phyloP scores from a whole-genome alignment of 2,113 vertebrate genomes.

The Nestor notabilis region DNA sequence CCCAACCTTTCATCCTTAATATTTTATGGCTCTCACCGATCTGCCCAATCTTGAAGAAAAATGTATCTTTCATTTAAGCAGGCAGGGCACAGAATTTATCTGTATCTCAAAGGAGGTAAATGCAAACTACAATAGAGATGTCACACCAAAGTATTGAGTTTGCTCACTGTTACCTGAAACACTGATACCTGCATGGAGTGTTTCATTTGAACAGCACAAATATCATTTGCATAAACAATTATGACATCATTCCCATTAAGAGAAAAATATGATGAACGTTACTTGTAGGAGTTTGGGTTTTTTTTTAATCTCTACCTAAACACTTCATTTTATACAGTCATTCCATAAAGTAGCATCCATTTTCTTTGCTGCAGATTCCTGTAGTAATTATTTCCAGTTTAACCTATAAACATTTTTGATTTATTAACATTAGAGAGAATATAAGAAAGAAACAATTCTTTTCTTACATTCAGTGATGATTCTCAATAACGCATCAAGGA shows the following conservation, averaged over 20 bases:
- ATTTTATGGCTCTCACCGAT: constrained; percentile 80
- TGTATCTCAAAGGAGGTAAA: constrained; percentile 31
- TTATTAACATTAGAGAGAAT: background rate
- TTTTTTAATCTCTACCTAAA: background rate
- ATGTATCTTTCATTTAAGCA: constrained; percentile 81
- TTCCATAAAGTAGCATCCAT: background rate
- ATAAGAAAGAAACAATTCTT: background rate
- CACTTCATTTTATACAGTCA: background rate
- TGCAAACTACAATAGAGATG: constrained; percentile 21
- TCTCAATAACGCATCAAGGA: background rate
- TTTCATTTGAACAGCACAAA: background rate
- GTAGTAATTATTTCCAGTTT: background rate
- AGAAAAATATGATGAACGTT: background rate
- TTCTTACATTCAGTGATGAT: background rate
- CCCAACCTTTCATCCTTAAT: constrained; percentile 80
- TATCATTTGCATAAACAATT: background rate
- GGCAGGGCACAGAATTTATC: constrained; percentile 46
- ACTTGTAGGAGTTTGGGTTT: background rate
- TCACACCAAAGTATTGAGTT: constrained; percentile 13
- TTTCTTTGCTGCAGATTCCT: background rate
- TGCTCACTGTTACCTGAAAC: constrained; percentile 1
- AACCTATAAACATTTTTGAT: background rate
- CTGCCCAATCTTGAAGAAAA: constrained; percentile 75
- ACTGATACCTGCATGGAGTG: background rate
- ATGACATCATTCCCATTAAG: background rate